A percentile compares a stretch with the other conserved stretches of the same genome.
Conservation (phyloP, 2,113 vertebrate genomes). For the Dermatemys mawii region DNA sequence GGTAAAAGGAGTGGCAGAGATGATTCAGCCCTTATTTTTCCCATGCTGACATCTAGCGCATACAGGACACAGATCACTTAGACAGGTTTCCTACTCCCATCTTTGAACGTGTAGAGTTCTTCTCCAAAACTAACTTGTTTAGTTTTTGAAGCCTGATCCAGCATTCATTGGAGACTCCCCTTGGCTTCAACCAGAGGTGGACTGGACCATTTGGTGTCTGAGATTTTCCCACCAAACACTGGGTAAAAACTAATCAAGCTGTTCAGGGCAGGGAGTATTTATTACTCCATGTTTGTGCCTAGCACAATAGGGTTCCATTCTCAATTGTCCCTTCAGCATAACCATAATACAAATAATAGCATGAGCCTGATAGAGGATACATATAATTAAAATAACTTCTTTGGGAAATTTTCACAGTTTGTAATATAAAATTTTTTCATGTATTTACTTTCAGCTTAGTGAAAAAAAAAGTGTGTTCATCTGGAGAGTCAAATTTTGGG, state of each 20-base stretch:
- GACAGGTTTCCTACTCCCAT: neutral
- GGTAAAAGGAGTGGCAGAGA: neutral
- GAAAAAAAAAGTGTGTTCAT: neutral
- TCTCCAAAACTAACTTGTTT: neutral
- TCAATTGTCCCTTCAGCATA: neutral
- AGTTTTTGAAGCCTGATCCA: neutral
- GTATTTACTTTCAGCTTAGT: neutral
- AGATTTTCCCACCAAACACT: neutral
- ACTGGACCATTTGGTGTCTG: neutral
- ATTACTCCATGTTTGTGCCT: neutral
- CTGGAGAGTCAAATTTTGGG: neutral
- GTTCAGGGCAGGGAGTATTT: neutral
- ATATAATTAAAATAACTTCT: neutral
- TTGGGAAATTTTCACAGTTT: neutral
- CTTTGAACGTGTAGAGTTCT: neutral
- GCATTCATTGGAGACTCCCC: neutral
- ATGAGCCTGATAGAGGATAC: neutral
- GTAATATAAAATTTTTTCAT: no score
- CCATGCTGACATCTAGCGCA: rapidly evolving
- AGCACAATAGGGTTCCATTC: conserved; percentile 4
- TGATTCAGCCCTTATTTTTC: neutral
- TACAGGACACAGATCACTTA: neutral
- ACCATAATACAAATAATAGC: conserved; percentile 40
- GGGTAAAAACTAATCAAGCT: conserved; percentile 34
- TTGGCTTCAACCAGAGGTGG: neutral